Percentiles rank a stretch among this genome's conserved stretches.
phyloP scores from a whole-genome alignment of 2,888 invertebrate species.

The Trachelus iudaicus region DNA sequence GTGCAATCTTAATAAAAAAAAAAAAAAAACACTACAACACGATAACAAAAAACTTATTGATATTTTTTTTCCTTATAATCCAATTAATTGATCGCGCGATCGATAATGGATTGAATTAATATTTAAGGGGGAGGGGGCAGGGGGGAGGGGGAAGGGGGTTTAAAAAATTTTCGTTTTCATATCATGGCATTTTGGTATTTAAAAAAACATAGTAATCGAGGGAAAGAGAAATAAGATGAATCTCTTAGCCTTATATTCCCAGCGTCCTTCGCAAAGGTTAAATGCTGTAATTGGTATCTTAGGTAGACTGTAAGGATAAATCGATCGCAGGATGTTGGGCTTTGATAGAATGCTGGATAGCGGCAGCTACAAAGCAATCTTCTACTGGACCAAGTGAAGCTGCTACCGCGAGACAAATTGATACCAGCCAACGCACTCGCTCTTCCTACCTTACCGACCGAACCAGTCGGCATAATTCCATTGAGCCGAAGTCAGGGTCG shows the following conservation, averaged over 20 bases:
- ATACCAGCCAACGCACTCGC: slow-evolving; percentile 60
- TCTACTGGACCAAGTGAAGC: slow-evolving; percentile 50
- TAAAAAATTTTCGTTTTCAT: not conserved
- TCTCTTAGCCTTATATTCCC: not conserved
- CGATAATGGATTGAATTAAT: too few relatives aligned
- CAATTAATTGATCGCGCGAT: not conserved
- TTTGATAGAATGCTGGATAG: slow-evolving; percentile 62
- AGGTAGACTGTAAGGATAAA: slow-evolving; percentile 46
- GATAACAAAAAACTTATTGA: not conserved
- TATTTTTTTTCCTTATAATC: not conserved
- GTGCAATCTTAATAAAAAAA: slow-evolving; percentile 57
- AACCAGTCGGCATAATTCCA: not conserved
- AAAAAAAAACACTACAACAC: slow-evolving; percentile 33
- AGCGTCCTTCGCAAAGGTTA: not conserved
- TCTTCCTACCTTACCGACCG: not conserved
- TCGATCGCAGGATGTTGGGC: slow-evolving; percentile 42
- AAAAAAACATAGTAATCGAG: not conserved
- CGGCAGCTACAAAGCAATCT: slow-evolving; percentile 61
- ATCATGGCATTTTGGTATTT: slow-evolving; percentile 14
- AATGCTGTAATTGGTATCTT: slow-evolving; percentile 51
- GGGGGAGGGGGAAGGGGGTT: too few relatives aligned
- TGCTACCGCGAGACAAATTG: slow-evolving; percentile 60
- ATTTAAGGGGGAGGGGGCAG: too few relatives aligned
- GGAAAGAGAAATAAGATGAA: not conserved
- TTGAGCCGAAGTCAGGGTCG: not conserved